Conservation (phyloP, 2,888 invertebrate genomes). For the Trissolcus brochymenae region DNA sequence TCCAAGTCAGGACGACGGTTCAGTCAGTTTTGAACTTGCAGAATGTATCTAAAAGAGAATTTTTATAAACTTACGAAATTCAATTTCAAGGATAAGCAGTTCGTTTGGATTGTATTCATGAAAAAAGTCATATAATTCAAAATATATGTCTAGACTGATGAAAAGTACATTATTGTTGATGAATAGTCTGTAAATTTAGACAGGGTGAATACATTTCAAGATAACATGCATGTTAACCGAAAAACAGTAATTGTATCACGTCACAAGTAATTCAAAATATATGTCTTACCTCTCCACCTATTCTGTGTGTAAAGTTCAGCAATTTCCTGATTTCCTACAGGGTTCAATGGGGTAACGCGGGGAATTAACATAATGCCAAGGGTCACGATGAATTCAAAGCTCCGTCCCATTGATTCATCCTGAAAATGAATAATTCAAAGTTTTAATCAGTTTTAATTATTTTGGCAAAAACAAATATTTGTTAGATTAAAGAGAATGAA, state of each 20-base stretch:
- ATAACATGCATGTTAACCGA: neutral
- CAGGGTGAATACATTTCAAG: no score
- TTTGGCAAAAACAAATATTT: neutral
- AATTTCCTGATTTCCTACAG: slow-evolving; percentile 30
- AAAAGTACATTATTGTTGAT: no score
- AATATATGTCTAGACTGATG: no score
- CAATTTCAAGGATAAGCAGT: no score
- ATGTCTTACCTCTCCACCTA: slow-evolving; percentile 5
- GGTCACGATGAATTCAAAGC: slow-evolving; percentile 17
- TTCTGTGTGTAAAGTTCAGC: slow-evolving; percentile 28
- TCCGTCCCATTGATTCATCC: slow-evolving; percentile 4
- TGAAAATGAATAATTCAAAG: slow-evolving; percentile 1
- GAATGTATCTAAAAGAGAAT: no score
- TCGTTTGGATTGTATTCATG: no score
- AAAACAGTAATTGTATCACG: neutral
- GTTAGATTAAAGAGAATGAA: neutral
- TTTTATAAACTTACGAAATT: no score
- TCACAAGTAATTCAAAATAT: slow-evolving; percentile 13
- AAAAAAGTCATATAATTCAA: no score
- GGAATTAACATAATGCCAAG: slow-evolving; percentile 19
- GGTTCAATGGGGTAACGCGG: slow-evolving; percentile 25
- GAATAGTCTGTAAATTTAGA: no score
- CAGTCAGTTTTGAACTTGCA: no score
- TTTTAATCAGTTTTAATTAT: neutral
- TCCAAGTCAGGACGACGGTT: no score